These are phyloP conservation scores for Tyrannus savana DNA, from an alignment of 2,113 vertebrate species.

Conservation along the genomic window DNA sequence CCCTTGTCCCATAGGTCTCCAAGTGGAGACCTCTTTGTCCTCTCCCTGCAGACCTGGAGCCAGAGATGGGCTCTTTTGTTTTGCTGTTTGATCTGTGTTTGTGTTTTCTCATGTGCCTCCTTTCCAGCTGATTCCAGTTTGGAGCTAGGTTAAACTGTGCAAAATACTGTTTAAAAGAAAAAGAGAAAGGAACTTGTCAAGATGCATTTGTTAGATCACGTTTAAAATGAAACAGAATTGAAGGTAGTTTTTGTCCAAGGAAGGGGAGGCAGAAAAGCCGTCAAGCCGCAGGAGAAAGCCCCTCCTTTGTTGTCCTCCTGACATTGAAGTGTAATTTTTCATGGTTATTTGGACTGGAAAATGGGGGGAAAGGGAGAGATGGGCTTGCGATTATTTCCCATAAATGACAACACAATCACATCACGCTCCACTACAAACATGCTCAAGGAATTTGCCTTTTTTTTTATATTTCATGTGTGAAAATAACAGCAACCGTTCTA, in stretches of 20 bases:
- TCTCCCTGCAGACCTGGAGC: background rate
- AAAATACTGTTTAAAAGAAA: conserved; percentile 72
- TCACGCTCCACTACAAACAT: conserved; percentile 94
- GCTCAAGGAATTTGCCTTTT: conserved; percentile 85
- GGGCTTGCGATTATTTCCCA: conserved; percentile 95
- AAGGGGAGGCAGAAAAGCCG: conserved; percentile 70
- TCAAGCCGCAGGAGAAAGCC: conserved; percentile 71
- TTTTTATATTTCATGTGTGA: conserved; percentile 91
- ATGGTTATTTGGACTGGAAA: conserved; percentile 99
- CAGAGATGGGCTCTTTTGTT: conserved; percentile 28
- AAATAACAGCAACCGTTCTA: conserved; percentile 55
- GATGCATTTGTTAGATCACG: conserved; percentile 77
- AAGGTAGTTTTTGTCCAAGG: conserved; percentile 76
- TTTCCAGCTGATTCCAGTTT: conserved; percentile 70
- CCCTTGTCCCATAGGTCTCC: background rate
- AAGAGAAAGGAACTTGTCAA: conserved; percentile 75
- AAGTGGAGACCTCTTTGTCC: background rate
- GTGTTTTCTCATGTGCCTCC: conserved; percentile 48
- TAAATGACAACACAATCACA: conserved; percentile 98
- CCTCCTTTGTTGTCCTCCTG: conserved; percentile 89
- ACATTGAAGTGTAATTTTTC: conserved; percentile 98
- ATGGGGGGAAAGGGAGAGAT: conserved; percentile 86
- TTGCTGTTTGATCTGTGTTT: conserved; percentile 26
- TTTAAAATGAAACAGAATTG: conserved; percentile 75
- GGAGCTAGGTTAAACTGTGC: conserved; percentile 74